Evolutionary conservation across 37 sponge, comb jelly and placozoan species (phyloP).

Genomic region (Petrosia ficiformis): DNA sequence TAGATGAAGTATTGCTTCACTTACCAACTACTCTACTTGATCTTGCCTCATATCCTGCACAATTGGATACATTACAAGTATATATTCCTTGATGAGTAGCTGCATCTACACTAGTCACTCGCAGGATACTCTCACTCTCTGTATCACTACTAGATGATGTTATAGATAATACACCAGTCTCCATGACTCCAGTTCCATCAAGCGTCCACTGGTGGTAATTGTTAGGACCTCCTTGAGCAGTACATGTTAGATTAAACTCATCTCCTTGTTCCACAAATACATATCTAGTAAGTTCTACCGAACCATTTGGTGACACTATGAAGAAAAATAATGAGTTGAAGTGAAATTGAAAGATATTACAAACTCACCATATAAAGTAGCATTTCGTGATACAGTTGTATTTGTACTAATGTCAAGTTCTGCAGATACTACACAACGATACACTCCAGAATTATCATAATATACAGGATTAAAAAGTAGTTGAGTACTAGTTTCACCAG

Average conservation of each 20-base stretch:
- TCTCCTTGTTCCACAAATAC: background rate
- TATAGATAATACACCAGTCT: no score
- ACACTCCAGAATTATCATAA: slow-evolving; percentile 2
- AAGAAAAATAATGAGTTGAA: background rate
- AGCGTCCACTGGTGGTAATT: background rate
- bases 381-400: background rate
- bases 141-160: no score
- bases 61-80: background rate
- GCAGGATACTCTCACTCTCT: background rate
- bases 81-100: background rate
- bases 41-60: no score
- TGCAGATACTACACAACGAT: background rate
- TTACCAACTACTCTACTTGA: no score
- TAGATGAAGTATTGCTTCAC: background rate
- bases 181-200: no score
- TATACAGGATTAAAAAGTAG: slow-evolving; percentile 10
- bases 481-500: background rate
- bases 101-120: background rate
- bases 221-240: slow-evolving; percentile 12
- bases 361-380: background rate
- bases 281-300: background rate
- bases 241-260: slow-evolving; percentile 20
- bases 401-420: background rate
- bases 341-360: background rate
- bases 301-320: slow-evolving; percentile 20